Evolutionary conservation across 2,797 vertebrate species (phyloP), one percentile per base, ranked within the genome.

Genomic region (Percopsis omiscomaycus): DNA sequence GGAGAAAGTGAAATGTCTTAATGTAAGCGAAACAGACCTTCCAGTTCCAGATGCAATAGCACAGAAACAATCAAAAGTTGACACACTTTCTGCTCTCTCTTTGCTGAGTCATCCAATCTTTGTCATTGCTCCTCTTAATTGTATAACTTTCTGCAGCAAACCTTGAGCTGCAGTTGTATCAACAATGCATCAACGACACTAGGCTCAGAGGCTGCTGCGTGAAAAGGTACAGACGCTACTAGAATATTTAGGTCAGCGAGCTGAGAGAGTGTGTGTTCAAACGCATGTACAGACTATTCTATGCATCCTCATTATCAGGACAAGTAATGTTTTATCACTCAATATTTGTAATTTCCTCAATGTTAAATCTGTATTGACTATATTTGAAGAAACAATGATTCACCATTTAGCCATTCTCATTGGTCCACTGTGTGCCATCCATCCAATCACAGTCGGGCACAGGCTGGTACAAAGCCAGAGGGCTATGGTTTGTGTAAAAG

Each of bases 401-500:
- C 74, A 55, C 81, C 81, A 86, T 80, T 80, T 80, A 76, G 51
- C 50, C 68, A 74, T 80, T 82, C 82, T 73, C 77, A 79, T 64
- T 73, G 75, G 74, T 46, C 61, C 55, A 55, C 42, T 75, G 68
- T 70, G 65, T 63, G 67, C 71, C 74, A 73, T 77, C 82, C 80
- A 84, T 80, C 85, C 88, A 83, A 78, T 86, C 86, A 83, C 83
- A 86, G 78, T 81, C 84, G 84, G 82, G 73, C 68, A 62, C 3
- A 61, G 77, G 8, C 37, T 58, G 68, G 72, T 65, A 62, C 37
- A 69, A 59, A 74, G 79, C 72, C 73, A 77, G 81, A 65, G 55
- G 67, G 62, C 71, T 50, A 52, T 51, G 75, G 61, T 63, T 46
- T 29, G 64, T 81, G 81, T 84, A 75, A 81, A 61, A 60, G 70